Percentiles rank a stretch among this genome's conserved stretches.
These are phyloP conservation scores for Polypterus senegalus DNA, from an alignment of 2,113 vertebrate genomes.

Conservation along the genomic window DNA sequence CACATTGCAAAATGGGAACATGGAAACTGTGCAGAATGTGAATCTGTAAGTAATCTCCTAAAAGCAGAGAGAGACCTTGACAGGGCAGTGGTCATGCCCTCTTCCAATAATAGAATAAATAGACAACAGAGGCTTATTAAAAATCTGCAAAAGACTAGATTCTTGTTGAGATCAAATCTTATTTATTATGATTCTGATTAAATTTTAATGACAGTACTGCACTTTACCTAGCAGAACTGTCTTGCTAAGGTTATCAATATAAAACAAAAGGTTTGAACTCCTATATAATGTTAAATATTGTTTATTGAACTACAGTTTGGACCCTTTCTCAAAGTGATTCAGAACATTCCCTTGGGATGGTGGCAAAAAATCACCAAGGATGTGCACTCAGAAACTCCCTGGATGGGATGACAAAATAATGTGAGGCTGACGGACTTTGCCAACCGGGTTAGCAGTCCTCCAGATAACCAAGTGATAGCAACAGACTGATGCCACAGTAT, in stretches of 20 bases:
- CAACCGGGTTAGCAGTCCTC: too few species aligned
- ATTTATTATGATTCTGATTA: neutral
- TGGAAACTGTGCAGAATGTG: constrained; percentile 14
- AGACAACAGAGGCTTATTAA: neutral
- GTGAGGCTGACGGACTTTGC: too few species aligned
- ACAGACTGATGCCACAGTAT: too few species aligned
- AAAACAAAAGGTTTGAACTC: too few species aligned
- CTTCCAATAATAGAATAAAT: neutral
- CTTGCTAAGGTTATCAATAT: neutral
- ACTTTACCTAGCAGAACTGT: neutral
- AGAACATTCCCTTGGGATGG: too few species aligned
- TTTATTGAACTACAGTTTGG: too few species aligned
- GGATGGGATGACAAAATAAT: too few species aligned
- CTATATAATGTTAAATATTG: too few species aligned
- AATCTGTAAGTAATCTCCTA: constrained; percentile 10
- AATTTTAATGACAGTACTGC: neutral
- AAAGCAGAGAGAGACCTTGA: neutral
- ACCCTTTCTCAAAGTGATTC: too few species aligned
- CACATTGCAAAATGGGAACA: neutral
- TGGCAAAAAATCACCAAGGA: too few species aligned
- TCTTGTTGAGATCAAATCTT: neutral
- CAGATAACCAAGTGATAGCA: too few species aligned
- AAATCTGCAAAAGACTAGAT: neutral
- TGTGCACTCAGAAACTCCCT: too few species aligned
- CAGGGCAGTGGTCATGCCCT: neutral